These are phyloP conservation scores for Bos taurus DNA, from an alignment of 2,113 vertebrate genomes.

Conservation along the genomic window ARS-UCD2.0 NC_037331.1:3393001-3393500, in stretches of 20 bases:
- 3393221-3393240: neutral
- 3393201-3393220: fast-evolving
- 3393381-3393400: neutral
- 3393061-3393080: neutral
- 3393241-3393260: neutral
- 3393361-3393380: neutral
- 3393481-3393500: neutral
- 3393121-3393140: neutral
- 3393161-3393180: neutral
- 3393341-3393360: neutral
- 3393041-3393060: neutral
- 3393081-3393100: neutral
- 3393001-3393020: neutral
- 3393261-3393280: neutral
- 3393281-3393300: neutral
- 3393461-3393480: neutral
- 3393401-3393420: neutral
- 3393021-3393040: neutral
- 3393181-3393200: neutral
- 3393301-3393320: neutral
- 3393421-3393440: neutral
- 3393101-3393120: neutral
- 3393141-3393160: neutral
- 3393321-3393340: neutral
- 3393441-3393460: neutral